Evolutionary conservation across 2,888 invertebrate species (phyloP).

Genomic region (Palloptera scutellata): DNA sequence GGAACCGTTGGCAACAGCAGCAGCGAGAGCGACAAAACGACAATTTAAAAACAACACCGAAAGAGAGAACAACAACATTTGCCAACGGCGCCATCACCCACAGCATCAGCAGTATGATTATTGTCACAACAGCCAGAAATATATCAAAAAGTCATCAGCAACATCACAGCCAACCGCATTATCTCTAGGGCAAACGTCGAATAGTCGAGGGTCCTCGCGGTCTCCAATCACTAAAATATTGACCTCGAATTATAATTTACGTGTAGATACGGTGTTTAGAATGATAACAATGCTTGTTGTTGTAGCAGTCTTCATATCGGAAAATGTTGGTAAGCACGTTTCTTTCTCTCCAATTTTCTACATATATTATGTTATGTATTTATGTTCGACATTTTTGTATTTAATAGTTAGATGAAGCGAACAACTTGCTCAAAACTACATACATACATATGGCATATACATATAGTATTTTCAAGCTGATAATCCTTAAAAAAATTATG

Average conservation of each 20-base stretch:
- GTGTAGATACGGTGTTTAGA: constrained; percentile 42
- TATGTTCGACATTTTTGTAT: too few relatives aligned
- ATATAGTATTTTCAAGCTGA: too few relatives aligned
- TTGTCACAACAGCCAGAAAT: neutral
- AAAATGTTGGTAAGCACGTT: constrained; percentile 55
- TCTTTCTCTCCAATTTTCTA: neutral
- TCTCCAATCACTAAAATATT: neutral
- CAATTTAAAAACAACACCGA: too few relatives aligned
- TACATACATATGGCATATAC: too few relatives aligned
- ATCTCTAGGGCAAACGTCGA: neutral
- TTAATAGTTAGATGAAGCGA: too few relatives aligned
- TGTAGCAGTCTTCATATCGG: constrained; percentile 56
- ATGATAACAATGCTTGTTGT: constrained; percentile 59
- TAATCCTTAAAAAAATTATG: too few relatives aligned
- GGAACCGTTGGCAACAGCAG: neutral
- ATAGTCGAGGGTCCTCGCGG: neutral
- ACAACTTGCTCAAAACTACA: too few relatives aligned
- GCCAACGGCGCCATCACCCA: neutral
- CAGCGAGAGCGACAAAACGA: too few relatives aligned
- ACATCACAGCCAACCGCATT: neutral
- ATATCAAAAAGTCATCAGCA: constrained; percentile 25
- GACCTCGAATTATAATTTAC: constrained; percentile 6
- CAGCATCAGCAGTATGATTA: neutral
- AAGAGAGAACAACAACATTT: too few relatives aligned
- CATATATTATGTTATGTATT: too few relatives aligned